phyloP scores from a whole-genome alignment of 2,113 vertebrate species.

The Numida meleagris region DNA sequence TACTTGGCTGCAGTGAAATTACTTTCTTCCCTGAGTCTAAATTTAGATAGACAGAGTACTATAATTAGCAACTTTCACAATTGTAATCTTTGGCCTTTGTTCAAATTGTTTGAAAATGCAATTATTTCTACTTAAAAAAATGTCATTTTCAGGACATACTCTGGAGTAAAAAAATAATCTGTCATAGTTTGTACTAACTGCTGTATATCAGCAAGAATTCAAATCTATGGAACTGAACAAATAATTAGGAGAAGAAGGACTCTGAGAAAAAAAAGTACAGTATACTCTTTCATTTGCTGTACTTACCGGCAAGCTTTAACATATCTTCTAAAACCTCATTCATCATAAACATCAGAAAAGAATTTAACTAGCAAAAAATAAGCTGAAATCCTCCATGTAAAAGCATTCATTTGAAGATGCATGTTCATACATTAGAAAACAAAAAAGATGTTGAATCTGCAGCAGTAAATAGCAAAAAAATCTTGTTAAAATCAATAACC shows the following conservation, averaged over 20 bases:
- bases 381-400: background rate
- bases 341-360: background rate
- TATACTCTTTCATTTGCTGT: background rate
- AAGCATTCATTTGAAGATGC: background rate
- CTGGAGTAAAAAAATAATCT: background rate
- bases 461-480: background rate
- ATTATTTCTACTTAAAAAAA: background rate
- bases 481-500: background rate
- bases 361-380: background rate
- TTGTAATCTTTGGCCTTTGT: background rate
- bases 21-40: background rate
- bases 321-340: background rate
- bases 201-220: background rate
- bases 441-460: background rate
- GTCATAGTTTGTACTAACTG: background rate
- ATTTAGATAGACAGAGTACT: background rate
- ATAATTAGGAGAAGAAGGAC: background rate
- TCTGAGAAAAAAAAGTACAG: background rate
- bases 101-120: background rate
- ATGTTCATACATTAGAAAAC: background rate
- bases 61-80: background rate
- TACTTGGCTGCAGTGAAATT: background rate
- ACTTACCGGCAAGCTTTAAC: background rate
- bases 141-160: background rate
- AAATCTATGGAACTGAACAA: background rate